Evolutionary conservation across 1,140 invertebrate genomes (phyloP).

Genomic region (Rhopalosiphum maidis): DNA sequence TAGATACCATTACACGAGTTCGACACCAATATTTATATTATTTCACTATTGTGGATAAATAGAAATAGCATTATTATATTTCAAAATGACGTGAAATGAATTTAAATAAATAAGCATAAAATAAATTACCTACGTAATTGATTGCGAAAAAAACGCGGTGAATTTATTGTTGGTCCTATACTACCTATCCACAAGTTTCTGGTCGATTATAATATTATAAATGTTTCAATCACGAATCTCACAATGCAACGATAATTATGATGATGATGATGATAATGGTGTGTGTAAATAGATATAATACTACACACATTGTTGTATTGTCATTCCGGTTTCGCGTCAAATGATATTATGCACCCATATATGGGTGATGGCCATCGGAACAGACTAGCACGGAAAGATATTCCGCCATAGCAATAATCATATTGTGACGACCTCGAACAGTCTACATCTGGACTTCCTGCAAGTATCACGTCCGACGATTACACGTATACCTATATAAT

Average conservation of each 20-base stretch:
- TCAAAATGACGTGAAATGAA: background rate
- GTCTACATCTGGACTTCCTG: slow-evolving; percentile 53
- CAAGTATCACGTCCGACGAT: slow-evolving; percentile 62
- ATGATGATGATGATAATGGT: background rate
- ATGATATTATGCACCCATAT: slow-evolving; percentile 44
- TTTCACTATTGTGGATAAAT: accelerated
- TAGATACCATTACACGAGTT: too few species aligned
- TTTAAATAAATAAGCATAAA: background rate
- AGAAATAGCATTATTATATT: background rate
- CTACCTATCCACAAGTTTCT: background rate
- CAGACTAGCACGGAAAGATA: background rate
- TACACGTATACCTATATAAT: background rate
- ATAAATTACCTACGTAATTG: background rate
- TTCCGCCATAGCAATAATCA: background rate
- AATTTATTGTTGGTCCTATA: background rate
- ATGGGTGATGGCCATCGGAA: slow-evolving; percentile 41
- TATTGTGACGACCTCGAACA: slow-evolving; percentile 22
- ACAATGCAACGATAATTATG: background rate
- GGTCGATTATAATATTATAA: background rate
- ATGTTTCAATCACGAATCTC: background rate
- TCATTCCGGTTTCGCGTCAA: slow-evolving; percentile 16
- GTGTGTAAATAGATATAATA: background rate
- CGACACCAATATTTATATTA: background rate
- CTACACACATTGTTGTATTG: background rate
- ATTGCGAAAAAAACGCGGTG: background rate